Conservation (phyloP, 2,113 vertebrate genomes). For the Onychostruthus taczanowskii region DNA sequence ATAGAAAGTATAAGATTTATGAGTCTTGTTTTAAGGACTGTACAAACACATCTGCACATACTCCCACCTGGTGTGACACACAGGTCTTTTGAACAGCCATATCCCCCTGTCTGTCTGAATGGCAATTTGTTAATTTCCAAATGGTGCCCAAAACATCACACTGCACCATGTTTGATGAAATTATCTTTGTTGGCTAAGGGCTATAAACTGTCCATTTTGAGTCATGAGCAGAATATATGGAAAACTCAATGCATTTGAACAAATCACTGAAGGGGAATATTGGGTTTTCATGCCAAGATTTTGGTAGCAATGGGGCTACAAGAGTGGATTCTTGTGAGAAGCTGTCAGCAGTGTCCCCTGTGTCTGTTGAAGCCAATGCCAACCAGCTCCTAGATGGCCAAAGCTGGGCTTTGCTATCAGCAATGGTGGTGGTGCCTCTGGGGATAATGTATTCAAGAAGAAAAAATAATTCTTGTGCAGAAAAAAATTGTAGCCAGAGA, state of each 20-base stretch:
- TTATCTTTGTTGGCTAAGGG: not conserved
- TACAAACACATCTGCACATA: not conserved
- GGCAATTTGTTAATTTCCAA: not conserved
- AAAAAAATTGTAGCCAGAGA: not conserved
- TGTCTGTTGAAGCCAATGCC: not conserved
- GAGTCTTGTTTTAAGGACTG: not conserved
- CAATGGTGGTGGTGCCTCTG: not conserved
- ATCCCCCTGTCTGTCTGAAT: not conserved
- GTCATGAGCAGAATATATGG: not conserved
- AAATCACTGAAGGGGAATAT: not conserved
- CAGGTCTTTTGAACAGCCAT: not conserved
- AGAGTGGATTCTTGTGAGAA: not conserved
- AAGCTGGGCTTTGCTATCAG: not conserved
- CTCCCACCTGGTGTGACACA: not conserved
- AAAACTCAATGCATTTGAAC: not conserved
- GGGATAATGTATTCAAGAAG: not conserved
- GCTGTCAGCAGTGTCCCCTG: not conserved
- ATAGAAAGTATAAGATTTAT: not conserved
- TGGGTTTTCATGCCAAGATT: not conserved
- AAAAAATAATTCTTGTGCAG: not conserved
- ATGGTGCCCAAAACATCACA: not conserved
- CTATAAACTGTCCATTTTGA: not conserved
- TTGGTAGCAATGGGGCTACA: not conserved
- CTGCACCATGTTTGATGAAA: not conserved
- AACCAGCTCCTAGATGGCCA: not conserved